phyloP scores from a whole-genome alignment of 2,888 invertebrate genomes.

The Tuberolachnus salignus region DNA sequence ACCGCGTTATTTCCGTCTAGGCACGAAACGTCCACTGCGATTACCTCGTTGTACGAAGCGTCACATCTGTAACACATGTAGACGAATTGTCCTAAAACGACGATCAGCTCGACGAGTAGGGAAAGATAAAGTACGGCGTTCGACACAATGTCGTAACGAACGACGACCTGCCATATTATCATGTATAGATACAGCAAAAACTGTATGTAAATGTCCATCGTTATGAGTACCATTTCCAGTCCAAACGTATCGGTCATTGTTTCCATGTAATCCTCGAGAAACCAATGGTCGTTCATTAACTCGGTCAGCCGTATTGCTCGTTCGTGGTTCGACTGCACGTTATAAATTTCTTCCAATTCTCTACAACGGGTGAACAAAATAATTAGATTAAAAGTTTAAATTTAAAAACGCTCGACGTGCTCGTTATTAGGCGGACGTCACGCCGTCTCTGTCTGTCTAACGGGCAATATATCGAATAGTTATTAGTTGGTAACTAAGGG shows the following conservation, averaged over 20 bases:
- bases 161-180: constrained; percentile 55
- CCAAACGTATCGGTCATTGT: constrained; percentile 55
- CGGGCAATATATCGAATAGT: too few relatives aligned
- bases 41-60: constrained; percentile 33
- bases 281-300: constrained; percentile 57
- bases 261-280: constrained; percentile 54
- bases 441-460: too few relatives aligned
- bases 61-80: constrained; percentile 57
- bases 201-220: constrained; percentile 57
- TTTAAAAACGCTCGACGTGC: too few relatives aligned
- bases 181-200: constrained; percentile 55
- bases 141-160: constrained; percentile 49
- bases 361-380: not conserved
- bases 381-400: too few relatives aligned
- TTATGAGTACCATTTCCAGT: constrained; percentile 52
- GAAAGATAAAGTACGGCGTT: constrained; percentile 33
- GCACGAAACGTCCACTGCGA: too few relatives aligned
- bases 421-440: too few relatives aligned
- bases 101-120: constrained; percentile 50
- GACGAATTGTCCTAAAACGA: constrained; percentile 51
- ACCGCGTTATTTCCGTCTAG: too few relatives aligned
- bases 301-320: constrained; percentile 31
- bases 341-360: constrained; percentile 53
- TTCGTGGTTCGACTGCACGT: constrained; percentile 11
- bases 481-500: too few relatives aligned